Evolutionary conservation across 1,140 invertebrate species (phyloP).

Genomic region (Manduca sexta): DNA sequence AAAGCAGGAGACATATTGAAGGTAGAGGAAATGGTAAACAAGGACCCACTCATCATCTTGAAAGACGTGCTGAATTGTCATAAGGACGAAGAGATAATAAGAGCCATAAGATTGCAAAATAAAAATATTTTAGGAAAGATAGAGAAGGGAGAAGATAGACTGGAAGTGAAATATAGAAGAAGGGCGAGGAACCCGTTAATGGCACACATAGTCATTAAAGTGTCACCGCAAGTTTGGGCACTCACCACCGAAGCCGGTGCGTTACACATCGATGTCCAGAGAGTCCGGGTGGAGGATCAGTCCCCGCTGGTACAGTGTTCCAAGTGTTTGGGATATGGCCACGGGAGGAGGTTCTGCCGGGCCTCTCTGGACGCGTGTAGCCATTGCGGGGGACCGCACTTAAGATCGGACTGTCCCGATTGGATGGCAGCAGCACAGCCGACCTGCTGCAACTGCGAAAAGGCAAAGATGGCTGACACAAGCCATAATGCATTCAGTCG

Average conservation of each 20-base stretch:
- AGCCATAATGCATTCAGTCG: not conserved
- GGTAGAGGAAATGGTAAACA: not conserved
- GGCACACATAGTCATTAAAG: not conserved
- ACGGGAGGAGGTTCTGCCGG: not conserved
- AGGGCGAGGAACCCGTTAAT: not conserved
- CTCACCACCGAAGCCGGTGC: no score
- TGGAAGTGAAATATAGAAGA: not conserved
- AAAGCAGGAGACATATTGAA: not conserved
- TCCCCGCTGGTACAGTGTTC: not conserved
- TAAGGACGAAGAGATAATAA: not conserved
- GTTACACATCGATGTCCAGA: no score
- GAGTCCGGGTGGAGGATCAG: not conserved
- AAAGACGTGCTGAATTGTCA: not conserved
- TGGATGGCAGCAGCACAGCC: not conserved
- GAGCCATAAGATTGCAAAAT: not conserved
- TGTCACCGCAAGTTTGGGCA: no score
- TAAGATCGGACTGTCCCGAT: not conserved
- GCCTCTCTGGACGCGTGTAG: not conserved
- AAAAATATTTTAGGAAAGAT: not conserved
- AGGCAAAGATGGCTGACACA: not conserved
- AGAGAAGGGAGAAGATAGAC: not conserved
- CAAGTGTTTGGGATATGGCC: not conserved
- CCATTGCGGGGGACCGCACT: constrained; percentile 3
- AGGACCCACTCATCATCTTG: not conserved
- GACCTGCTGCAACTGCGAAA: not conserved